Evolutionary conservation across 1,140 invertebrate genomes (phyloP).

Genomic region (Panonychus citri): DNA sequence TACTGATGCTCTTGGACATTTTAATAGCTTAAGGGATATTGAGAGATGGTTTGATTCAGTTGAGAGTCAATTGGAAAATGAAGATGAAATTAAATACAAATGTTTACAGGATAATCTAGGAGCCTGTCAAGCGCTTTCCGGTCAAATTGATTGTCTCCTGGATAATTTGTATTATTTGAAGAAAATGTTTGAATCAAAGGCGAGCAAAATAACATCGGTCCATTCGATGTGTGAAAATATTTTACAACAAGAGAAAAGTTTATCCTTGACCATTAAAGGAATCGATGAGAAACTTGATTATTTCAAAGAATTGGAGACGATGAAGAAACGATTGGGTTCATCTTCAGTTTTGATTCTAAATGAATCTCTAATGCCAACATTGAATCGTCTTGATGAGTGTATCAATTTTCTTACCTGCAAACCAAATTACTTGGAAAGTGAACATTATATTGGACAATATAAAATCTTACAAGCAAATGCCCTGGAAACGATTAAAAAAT

Average conservation of each 20-base stretch:
- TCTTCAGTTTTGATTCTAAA: constrained; percentile 21
- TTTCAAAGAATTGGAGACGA: constrained; percentile 57
- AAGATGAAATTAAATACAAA: too few relatives aligned
- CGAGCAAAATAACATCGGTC: constrained; percentile 65
- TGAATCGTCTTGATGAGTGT: constrained; percentile 63
- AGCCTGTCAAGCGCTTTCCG: too few relatives aligned
- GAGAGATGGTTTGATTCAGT: too few relatives aligned
- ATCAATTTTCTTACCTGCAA: constrained; percentile 62
- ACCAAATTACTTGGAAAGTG: constrained; percentile 44
- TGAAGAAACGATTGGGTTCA: constrained; percentile 31
- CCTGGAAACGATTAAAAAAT: constrained; percentile 15
- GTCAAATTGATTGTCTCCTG: constrained; percentile 20
- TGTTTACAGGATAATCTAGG: too few relatives aligned
- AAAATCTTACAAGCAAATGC: constrained; percentile 15
- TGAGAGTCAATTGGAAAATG: too few relatives aligned
- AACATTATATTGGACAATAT: constrained; percentile 30
- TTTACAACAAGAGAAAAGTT: constrained; percentile 55
- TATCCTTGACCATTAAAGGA: constrained; percentile 49
- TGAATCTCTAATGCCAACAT: constrained; percentile 50
- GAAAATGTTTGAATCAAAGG: constrained; percentile 55
- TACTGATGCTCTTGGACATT: too few relatives aligned
- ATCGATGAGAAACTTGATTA: constrained; percentile 55
- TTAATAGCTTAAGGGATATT: too few relatives aligned
- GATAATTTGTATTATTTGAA: constrained; percentile 42
- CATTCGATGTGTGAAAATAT: constrained; percentile 71